Evolutionary conservation across 2,888 invertebrate species (phyloP).

Genomic region (Drosophila mimetica): DNA sequence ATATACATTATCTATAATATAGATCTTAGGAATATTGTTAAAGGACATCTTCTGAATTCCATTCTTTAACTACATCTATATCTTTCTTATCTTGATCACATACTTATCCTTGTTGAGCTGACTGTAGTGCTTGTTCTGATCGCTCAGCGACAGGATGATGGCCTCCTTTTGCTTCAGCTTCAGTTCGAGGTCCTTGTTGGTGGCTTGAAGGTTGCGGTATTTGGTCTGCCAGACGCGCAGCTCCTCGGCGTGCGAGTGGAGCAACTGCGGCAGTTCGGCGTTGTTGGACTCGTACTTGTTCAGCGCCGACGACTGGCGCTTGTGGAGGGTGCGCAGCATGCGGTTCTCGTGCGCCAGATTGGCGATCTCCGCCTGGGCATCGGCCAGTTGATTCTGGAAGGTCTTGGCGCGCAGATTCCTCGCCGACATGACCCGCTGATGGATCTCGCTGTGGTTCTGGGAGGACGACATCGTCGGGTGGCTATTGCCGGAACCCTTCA

Average conservation of each 20-base stretch:
- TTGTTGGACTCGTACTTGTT: conserved; percentile 91
- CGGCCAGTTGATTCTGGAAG: conserved; percentile 91
- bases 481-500: conserved; percentile 44
- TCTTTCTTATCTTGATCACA: no score
- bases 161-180: conserved; percentile 89
- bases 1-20: no score
- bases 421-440: conserved; percentile 90
- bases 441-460: conserved; percentile 82
- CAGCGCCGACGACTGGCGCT: conserved; percentile 91
- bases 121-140: conserved; percentile 89
- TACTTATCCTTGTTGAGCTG: conserved; percentile 90
- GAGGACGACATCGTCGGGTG: conserved; percentile 75
- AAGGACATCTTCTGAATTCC: no score
- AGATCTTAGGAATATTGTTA: no score
- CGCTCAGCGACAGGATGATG: conserved; percentile 87
- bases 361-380: conserved; percentile 91
- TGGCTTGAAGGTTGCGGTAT: conserved; percentile 88
- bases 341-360: conserved; percentile 90
- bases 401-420: conserved; percentile 90
- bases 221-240: conserved; percentile 89
- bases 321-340: conserved; percentile 90
- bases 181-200: conserved; percentile 87
- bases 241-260: conserved; percentile 92
- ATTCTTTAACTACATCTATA: no score
- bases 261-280: conserved; percentile 89